Base-by-base conservation (phyloP, 1,140 invertebrate genomes). In the Halyomorpha halys region DNA sequence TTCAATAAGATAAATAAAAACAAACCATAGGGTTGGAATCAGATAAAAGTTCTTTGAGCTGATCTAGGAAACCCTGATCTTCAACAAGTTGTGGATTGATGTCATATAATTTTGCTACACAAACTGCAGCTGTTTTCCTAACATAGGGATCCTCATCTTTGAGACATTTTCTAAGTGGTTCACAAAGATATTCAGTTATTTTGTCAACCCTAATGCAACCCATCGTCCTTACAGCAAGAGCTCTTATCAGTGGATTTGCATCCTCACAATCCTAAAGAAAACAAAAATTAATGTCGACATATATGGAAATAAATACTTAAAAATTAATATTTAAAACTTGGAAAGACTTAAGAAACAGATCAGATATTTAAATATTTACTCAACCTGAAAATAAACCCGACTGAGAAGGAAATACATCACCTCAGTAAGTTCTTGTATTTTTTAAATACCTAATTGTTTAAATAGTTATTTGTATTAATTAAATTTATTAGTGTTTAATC, bases 111-210 rank as follows among this genome's bases (percentile, higher is more conserved):
- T 99, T 99, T 27, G 97, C 97, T 18, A 99, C 97, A 76, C 96
- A 99, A 30, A 99, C 96, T 14, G 97, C 97, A 18, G 97, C 97
- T 2, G 97, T 99, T 79, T 99, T 99, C 59, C 97, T 81, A 0
- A 99, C 97, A 79, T 99, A 99, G 0, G 97, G 97, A 81, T 99
- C 97, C 76, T 99, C 97, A 79, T 99, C 97, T 75, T 94, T 94
- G 69, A 99, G 81, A 77, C 97, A 99, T 75, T 99, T 99, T 56
- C 97, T 79, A 65, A 99, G 78, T 4, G 97, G 97, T 74, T 99
- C 97, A 78, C 97, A 99, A 11, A 99, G 79, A 78, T 99, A 99
- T 78, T 99, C 97, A 3, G 97, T 99, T 71, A 99, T 99, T 79
- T 99, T 99, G 77, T 99, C 97, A 54, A 99, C 97, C 54, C 97